A percentile compares a stretch with the other conserved stretches of the same genome.
These are phyloP conservation scores for Sander lucioperca DNA, from an alignment of 2,113 vertebrate genomes.

Conservation along the genomic window DNA sequence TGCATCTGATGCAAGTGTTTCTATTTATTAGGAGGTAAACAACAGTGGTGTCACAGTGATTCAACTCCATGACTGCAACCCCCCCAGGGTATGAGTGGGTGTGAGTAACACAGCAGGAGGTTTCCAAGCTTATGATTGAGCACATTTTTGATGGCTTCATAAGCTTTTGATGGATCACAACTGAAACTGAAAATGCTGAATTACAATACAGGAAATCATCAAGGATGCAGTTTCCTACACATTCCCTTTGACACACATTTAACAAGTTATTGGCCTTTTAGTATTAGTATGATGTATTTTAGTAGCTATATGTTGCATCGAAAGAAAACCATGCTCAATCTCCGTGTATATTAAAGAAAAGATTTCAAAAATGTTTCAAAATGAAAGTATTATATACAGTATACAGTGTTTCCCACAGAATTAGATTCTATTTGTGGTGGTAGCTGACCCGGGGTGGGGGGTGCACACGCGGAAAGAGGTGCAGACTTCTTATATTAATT, in stretches of 20 bases:
- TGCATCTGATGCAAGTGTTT: conserved; percentile 7
- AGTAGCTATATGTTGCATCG: not conserved
- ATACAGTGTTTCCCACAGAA: too few relatives aligned
- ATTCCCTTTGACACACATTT: not conserved
- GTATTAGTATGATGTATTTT: not conserved
- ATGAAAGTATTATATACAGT: not conserved
- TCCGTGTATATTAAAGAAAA: not conserved
- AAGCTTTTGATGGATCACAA: conserved; percentile 11
- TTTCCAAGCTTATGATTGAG: conserved; percentile 19
- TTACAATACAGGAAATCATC: conserved; percentile 4
- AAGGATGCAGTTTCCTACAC: not conserved
- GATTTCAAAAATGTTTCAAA: not conserved
- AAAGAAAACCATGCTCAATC: not conserved
- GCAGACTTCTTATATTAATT: too few relatives aligned
- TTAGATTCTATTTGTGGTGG: too few relatives aligned
- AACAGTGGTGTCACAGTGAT: conserved; percentile 21
- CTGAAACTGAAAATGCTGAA: not conserved
- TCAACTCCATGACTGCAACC: not conserved
- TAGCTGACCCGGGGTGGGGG: too few relatives aligned
- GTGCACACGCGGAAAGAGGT: too few relatives aligned
- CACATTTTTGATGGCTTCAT: conserved; percentile 27
- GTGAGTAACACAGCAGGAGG: conserved; percentile 35
- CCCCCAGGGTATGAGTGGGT: conserved; percentile 27
- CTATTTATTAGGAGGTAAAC: conserved; percentile 29
- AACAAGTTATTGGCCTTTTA: not conserved